Evolutionary conservation across 2,113 vertebrate genomes (phyloP).

Genomic region (Microtus pennsylvanicus): DNA sequence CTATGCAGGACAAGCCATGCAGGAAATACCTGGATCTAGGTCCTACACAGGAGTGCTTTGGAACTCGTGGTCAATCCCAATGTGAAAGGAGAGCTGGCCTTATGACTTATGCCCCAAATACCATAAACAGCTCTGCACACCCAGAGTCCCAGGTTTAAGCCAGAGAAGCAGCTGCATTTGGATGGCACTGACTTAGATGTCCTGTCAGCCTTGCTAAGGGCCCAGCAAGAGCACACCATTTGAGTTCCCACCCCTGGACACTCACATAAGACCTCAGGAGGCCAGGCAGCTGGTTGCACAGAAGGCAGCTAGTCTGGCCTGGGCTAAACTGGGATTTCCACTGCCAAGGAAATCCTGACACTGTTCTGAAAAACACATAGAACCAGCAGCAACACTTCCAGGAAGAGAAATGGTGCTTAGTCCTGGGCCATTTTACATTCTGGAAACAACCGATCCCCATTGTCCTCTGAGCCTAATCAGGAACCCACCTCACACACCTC

Average conservation of each 20-base stretch:
- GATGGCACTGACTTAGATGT: background rate
- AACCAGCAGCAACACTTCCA: background rate
- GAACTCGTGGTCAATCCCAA: background rate
- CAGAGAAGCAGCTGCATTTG: background rate
- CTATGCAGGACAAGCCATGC: background rate
- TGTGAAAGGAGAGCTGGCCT: background rate
- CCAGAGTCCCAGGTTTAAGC: background rate
- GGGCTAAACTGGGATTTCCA: background rate
- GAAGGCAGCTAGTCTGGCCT: background rate
- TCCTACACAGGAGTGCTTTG: background rate
- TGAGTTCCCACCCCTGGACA: background rate
- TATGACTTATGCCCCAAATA: background rate
- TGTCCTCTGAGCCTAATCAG: background rate
- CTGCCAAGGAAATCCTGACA: constrained; percentile 45
- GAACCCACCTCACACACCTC: background rate
- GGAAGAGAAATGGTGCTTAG: background rate
- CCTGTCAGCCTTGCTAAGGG: constrained; percentile 1
- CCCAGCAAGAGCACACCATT: background rate
- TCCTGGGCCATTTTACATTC: background rate
- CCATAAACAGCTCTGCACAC: background rate
- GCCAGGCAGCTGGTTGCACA: background rate
- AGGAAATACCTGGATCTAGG: background rate
- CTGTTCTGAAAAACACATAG: background rate
- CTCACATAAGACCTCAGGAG: rapidly evolving
- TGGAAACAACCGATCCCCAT: background rate